Conservation (phyloP, 2,113 vertebrate genomes). For the Puffinus mauretanicus region DNA sequence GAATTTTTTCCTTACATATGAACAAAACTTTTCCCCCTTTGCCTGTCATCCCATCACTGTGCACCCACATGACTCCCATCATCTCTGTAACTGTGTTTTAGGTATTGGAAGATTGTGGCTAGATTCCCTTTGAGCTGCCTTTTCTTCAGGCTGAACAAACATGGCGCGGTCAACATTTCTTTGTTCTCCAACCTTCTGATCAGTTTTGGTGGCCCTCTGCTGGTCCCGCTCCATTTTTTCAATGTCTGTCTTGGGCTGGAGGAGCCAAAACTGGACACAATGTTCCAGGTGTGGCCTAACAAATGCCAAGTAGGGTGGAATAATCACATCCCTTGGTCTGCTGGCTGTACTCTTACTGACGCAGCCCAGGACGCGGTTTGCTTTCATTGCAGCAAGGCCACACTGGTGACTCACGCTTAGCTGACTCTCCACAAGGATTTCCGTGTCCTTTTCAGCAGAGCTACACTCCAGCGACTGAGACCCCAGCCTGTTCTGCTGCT, state of each 20-base stretch:
- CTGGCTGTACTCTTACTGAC: not conserved
- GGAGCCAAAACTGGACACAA: not conserved
- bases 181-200: not conserved
- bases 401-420: not conserved
- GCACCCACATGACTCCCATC: not conserved
- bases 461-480: not conserved
- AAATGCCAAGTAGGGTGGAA: not conserved
- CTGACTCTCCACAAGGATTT: not conserved
- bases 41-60: not conserved
- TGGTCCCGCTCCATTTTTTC: not conserved
- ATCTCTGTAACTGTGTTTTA: not conserved
- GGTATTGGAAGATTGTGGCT: not conserved
- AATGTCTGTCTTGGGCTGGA: not conserved
- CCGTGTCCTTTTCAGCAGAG: not conserved
- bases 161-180: not conserved
- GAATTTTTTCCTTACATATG: not conserved
- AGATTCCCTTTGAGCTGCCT: not conserved
- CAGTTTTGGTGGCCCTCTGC: not conserved
- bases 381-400: not conserved
- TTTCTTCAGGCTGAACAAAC: not conserved
- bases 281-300: not conserved
- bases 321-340: not conserved
- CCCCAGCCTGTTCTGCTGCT: not conserved
- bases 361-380: not conserved
- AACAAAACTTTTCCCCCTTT: not conserved